phyloP scores from a whole-genome alignment of 2,797 vertebrate genomes.

The Xenops minutus region DNA sequence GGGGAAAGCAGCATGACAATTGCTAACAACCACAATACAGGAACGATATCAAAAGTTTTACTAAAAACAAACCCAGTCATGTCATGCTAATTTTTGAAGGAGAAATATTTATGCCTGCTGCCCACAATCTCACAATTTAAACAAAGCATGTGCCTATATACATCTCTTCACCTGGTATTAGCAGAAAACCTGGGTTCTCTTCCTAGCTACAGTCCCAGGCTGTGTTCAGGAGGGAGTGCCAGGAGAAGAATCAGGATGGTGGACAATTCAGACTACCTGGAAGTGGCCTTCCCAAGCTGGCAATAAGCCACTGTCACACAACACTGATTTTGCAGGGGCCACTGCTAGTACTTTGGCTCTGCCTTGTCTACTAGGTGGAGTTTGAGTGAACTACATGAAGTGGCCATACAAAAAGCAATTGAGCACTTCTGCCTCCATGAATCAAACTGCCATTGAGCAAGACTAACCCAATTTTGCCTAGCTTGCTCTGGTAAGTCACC shows the following conservation, averaged over 20 bases:
- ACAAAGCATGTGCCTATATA: not conserved
- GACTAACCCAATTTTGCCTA: not conserved
- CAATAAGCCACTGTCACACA: not conserved
- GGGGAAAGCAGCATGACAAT: not conserved
- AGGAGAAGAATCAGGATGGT: not conserved
- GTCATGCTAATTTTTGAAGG: not conserved
- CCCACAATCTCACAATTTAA: not conserved
- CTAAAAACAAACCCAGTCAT: not conserved
- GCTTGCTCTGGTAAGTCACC: not conserved
- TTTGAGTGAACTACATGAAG: not conserved
- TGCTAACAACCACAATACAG: not conserved
- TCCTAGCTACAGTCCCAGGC: not conserved
- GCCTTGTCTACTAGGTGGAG: fast-evolving
- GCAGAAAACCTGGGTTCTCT: not conserved
- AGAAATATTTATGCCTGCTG: not conserved
- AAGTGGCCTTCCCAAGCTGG: not conserved
- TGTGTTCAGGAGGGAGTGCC: not conserved
- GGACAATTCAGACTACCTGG: not conserved
- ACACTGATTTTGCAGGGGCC: not conserved
- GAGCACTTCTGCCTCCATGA: not conserved
- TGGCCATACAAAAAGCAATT: not conserved
- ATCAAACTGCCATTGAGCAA: not conserved
- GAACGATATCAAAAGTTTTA: not conserved
- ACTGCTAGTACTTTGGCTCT: not conserved
- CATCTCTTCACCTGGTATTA: not conserved